These are phyloP conservation scores for Prosopocoilus inquinatus DNA, from an alignment of 2,888 invertebrate species.

Conservation along the genomic window DNA sequence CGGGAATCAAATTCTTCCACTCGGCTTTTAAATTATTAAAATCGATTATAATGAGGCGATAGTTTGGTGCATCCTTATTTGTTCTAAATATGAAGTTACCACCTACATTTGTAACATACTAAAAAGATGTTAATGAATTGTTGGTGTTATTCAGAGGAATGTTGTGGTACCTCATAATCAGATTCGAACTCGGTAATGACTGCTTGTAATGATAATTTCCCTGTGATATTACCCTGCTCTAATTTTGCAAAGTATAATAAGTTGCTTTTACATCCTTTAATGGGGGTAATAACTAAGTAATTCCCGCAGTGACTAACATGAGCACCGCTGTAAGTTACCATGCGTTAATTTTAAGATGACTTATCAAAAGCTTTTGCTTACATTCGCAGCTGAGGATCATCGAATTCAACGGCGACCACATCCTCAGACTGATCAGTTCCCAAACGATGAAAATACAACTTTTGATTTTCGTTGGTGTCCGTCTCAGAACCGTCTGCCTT, in stretches of 20 bases:
- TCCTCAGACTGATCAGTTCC: slow-evolving; percentile 86
- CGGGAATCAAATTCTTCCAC: slow-evolving; percentile 81
- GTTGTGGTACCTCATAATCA: slow-evolving; percentile 75
- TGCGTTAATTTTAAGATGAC: background rate
- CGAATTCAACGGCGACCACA: slow-evolving; percentile 84
- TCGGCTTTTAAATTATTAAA: slow-evolving; percentile 68
- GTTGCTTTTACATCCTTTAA: slow-evolving; percentile 90
- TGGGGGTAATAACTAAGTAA: slow-evolving; percentile 80
- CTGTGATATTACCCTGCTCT: slow-evolving; percentile 58
- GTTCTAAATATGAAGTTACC: slow-evolving; percentile 83
- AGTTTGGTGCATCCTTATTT: slow-evolving; percentile 91
- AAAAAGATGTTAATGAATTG: slow-evolving; percentile 36
- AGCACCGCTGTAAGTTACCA: slow-evolving; percentile 62
- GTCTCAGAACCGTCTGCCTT: slow-evolving; percentile 93
- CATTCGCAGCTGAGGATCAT: slow-evolving; percentile 92
- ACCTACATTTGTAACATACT: slow-evolving; percentile 90
- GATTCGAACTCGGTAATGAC: slow-evolving; percentile 89
- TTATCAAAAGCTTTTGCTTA: slow-evolving; percentile 51
- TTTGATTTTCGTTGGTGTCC: slow-evolving; percentile 82
- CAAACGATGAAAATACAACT: slow-evolving; percentile 87
- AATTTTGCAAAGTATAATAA: slow-evolving; percentile 83
- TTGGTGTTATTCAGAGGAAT: background rate
- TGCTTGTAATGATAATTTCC: slow-evolving; percentile 68
- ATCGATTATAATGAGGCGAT: slow-evolving; percentile 82
- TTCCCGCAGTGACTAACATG: slow-evolving; percentile 89